Base-by-base conservation (phyloP, 23 tunicate genomes). In the Clavelina lepadiformis region DNA sequence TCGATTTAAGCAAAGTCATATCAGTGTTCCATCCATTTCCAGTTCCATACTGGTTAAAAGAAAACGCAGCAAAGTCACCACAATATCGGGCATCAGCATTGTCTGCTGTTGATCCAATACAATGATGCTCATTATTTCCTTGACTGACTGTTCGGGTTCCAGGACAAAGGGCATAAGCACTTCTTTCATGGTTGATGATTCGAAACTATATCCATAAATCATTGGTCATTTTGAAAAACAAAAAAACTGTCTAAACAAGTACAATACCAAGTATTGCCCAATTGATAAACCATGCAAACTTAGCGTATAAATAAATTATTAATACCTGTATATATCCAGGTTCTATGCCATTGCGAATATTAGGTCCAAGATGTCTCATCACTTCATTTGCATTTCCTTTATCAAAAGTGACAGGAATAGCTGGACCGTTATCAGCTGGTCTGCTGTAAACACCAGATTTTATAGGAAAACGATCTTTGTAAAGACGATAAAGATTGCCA, bases 321-420 rank as follows among this genome's bases (percentile, higher is more conserved):
- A n/a, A n/a, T n/a, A 80, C 86, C 45, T 80, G 78, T 3, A 80
- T 71, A 47, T 71, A 80, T 33, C 86, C 86, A 5, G 66, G 45
- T 2, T 72, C 77, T 15, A 71, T 11, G 35, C 63, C 0, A 27
- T 31, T 23, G 30, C 62, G 65, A 3, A 35, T 63, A 28, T 3
- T 28, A 8, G 65, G 31, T n/a, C 78, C 78, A 54, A 80, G 63
- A 46, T 80, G 71, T 3, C 33, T 21, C 5, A 18, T 31, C 30
- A 62, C 19, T 27, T 26, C 31, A 3, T 21, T 58, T 7, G 5
- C 58, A 31, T 23, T 71, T 36, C 86, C 86, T 80, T 61, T 63
- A 29, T 80, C 78, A 63, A 63, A 71, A 19, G 31, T 50, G 7
- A 80, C 78, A 25, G 77, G 76, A 34, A 69, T 32, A 28, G 53